Base-by-base conservation (phyloP, 35 echinoderm and acorn worm genomes). In the Acanthaster planci region DNA sequence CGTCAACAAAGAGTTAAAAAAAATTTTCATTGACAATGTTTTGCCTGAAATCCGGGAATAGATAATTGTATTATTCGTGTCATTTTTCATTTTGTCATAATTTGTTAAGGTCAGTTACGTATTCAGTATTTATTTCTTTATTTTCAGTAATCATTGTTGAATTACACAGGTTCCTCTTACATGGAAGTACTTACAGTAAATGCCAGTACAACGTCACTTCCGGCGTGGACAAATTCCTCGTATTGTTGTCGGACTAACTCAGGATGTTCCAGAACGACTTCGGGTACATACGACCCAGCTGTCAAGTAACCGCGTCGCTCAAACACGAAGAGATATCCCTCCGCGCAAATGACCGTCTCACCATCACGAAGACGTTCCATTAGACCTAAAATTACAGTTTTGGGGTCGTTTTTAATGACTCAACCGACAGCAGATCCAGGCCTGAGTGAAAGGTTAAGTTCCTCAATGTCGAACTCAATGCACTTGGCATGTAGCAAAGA, bases 241-340 rank as follows among this genome's bases (percentile, higher is more conserved):
- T 89, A 80, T 64, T 83, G 81, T 26, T 88, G 86, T 0, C 77
- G 29, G 42, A 88, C 86, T 12, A 95, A 68, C 9, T 95, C 84
- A 8, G 93, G 93, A 85, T 95, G 88, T 19, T 91, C 89, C 23
- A 97, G 29, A 17, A 95, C 84, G 6, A 95, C 93, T 87, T 90
- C 88, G 1, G 92, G 92, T 7, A 78, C 80, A 72, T 87, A 94
- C 1, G 88, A 60, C 3, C 93, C 93, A 9, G 93, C 89, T 55
- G 91, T 86, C 37, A 95, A 89, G 76, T 95, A 95, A 40, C 93
- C 89, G 35, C 84, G 84, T 30, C 85, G 84, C 54, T 95, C 93
- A 76, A 95, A 95, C 19, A 58, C 78, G 50, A 95, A 95, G 10
- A 95, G 23, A 50, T 95, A 95, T 8, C 93, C 93, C 81, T 95